Evolutionary conservation across 1,140 invertebrate species (phyloP).

Genomic region (Chionoecetes opilio): DNA sequence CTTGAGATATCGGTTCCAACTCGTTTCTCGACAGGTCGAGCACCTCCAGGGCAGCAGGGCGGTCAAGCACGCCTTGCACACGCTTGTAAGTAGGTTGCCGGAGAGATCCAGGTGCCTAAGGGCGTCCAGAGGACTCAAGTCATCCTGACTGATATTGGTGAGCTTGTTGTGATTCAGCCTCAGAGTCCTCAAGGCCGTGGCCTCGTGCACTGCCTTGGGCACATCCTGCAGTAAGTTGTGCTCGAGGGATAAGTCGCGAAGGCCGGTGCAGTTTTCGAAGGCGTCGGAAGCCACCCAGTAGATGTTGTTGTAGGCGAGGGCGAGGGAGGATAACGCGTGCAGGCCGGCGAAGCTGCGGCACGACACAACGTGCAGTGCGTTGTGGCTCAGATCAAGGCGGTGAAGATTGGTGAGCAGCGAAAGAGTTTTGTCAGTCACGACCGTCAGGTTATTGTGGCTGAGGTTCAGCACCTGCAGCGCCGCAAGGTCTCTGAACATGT

Average conservation of each 20-base stretch:
- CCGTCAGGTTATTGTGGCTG: constrained; percentile 92
- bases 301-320: constrained; percentile 92
- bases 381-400: constrained; percentile 93
- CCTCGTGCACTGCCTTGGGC: constrained; percentile 81
- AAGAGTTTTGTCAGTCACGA: constrained; percentile 90
- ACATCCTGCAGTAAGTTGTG: constrained; percentile 87
- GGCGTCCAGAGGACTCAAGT: constrained; percentile 78
- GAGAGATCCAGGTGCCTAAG: constrained; percentile 86
- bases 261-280: constrained; percentile 93
- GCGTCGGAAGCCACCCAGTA: constrained; percentile 92
- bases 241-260: constrained; percentile 94
- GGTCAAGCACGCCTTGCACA: constrained; percentile 89
- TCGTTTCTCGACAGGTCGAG: constrained; percentile 94
- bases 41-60: constrained; percentile 92
- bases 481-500: constrained; percentile 94
- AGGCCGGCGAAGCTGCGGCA: constrained; percentile 92
- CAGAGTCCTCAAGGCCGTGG: constrained; percentile 82
- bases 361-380: constrained; percentile 91
- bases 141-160: constrained; percentile 57
- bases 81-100: constrained; percentile 88
- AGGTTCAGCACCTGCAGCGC: constrained; percentile 94
- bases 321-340: constrained; percentile 92
- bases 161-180: constrained; percentile 82
- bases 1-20: constrained; percentile 91
- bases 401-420: constrained; percentile 93